Percentiles rank a stretch among this genome's conserved stretches.
These are phyloP conservation scores for Athene noctua DNA, from an alignment of 2,113 vertebrate species.

Conservation along the genomic window DNA sequence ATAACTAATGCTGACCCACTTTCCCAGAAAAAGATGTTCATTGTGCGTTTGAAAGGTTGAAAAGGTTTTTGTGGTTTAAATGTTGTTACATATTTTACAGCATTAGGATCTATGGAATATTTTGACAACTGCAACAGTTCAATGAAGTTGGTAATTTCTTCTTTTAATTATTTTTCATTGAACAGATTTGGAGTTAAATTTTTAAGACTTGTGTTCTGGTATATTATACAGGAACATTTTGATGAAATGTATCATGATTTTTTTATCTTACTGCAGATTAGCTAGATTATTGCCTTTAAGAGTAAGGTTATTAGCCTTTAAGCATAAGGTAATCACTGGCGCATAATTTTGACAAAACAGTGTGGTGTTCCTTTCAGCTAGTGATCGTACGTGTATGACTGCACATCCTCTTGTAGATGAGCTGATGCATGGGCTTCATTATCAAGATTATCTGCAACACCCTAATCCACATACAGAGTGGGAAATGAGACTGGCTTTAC, in stretches of 20 bases:
- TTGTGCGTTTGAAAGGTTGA: slow-evolving; percentile 80
- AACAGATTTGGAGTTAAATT: slow-evolving; percentile 81
- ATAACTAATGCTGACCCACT: slow-evolving; percentile 73
- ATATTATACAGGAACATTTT: slow-evolving; percentile 70
- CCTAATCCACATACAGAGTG: slow-evolving; percentile 57
- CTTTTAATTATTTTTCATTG: slow-evolving; percentile 91
- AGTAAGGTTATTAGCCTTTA: slow-evolving; percentile 29
- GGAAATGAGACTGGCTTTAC: slow-evolving; percentile 69
- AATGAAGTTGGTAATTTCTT: slow-evolving; percentile 96
- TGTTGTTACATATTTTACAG: slow-evolving; percentile 98
- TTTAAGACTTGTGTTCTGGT: slow-evolving; percentile 73
- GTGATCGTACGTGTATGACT: slow-evolving; percentile 45
- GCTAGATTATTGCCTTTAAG: slow-evolving; percentile 14
- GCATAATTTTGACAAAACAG: slow-evolving; percentile 45
- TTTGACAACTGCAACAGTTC: slow-evolving; percentile 95
- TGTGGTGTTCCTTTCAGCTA: slow-evolving; percentile 62
- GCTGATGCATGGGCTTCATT: slow-evolving; percentile 64
- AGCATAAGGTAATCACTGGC: slow-evolving; percentile 17
- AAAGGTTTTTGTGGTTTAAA: slow-evolving; percentile 91
- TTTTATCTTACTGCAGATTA: slow-evolving; percentile 28
- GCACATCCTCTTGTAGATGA: slow-evolving; percentile 62
- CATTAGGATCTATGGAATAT: slow-evolving; percentile 97
- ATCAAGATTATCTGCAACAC: slow-evolving; percentile 58
- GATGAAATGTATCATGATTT: slow-evolving; percentile 56
- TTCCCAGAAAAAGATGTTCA: slow-evolving; percentile 75